Base-by-base conservation (phyloP, 2,888 invertebrate genomes). In the Tillus elongatus region DNA sequence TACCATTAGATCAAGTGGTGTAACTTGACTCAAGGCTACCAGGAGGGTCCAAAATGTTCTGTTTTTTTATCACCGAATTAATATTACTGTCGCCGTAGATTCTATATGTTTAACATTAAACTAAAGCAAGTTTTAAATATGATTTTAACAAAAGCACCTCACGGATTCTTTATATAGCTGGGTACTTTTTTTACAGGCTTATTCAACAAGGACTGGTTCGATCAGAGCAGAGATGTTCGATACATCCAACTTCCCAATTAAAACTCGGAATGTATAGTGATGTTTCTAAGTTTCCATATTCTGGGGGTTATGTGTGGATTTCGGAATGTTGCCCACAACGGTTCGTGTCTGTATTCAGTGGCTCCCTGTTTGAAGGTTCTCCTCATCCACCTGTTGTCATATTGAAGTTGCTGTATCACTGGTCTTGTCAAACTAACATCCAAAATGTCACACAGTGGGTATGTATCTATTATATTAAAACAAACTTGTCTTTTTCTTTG, bases 221-320 rank as follows among this genome's bases (percentile, higher is more conserved):
- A 19, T 79, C 85, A 0, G 86, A 87, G 54, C 89, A 89, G 58
- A 75, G 73, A 60, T 89, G 90, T 54, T 68, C 71, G 1, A 64
- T 77, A 35, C 88, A 89, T 58, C 63, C 73, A 1, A 71, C 71
- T 34, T 74, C 72, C 42, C 82, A 82, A 50, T 68, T 88, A 1
- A 88, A 89, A 57, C 66, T 90, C 3, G 82, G 84, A 34, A 87
- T 88, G 78, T 89, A 87, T 62, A 86, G 85, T 1, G 89, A 90
- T 58, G 81, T 80, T 0, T 74, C 80, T 0, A 86, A 86, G 50
- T 88, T 89, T 60, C 87, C 87, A 0, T 86, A 81, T 60, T 87
- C 87, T 0, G 90, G 90, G 1, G 90, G 90, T 19, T 90, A 90
- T 56, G 89, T 90, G 1, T 90, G 90, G 90, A 86, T 90, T 47